A percentile compares a stretch with the other conserved stretches of the same genome.
These are phyloP conservation scores for Forbesichthys agassizii DNA, from an alignment of 2,113 vertebrate genomes.

Conservation along the genomic window DNA sequence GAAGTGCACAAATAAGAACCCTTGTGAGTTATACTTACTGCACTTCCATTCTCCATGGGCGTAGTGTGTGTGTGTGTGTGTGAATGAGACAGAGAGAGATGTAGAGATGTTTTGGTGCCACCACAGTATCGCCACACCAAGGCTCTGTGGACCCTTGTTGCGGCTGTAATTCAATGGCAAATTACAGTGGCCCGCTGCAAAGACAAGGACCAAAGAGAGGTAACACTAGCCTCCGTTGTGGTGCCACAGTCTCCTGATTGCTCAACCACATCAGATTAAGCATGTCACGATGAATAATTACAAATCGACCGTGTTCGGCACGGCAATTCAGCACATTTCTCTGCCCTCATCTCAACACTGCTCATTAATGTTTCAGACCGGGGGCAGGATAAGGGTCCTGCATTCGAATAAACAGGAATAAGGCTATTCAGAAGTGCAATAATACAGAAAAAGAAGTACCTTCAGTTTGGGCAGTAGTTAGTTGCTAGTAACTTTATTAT, in stretches of 20 bases:
- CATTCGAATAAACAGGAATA: constrained; percentile 24
- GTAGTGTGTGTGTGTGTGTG: constrained; percentile 23
- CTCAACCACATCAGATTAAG: constrained; percentile 51
- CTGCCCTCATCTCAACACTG: constrained; percentile 29
- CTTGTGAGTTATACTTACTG: constrained; percentile 46
- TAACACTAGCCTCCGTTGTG: constrained; percentile 9
- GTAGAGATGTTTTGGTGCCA: not conserved
- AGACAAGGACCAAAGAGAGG: not conserved
- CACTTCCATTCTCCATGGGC: constrained; percentile 15
- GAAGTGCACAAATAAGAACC: constrained; percentile 37
- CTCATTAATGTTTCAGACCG: constrained; percentile 60
- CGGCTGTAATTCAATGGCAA: constrained; percentile 4
- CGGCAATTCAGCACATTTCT: constrained; percentile 35
- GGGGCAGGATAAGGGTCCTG: constrained; percentile 23
- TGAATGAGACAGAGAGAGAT: not conserved
- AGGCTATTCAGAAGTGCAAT: constrained; percentile 26
- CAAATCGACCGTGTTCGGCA: constrained; percentile 45
- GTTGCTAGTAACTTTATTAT: too few relatives aligned
- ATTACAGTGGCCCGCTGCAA: constrained; percentile 1
- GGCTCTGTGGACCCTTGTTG: constrained; percentile 13
- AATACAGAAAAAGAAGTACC: not conserved
- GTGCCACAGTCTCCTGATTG: constrained; percentile 21
- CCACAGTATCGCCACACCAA: not conserved
- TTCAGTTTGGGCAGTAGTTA: too few relatives aligned
- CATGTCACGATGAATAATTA: constrained; percentile 61